phyloP scores from a whole-genome alignment of 1,140 invertebrate genomes.

The Macrobrachium rosenbergii region DNA sequence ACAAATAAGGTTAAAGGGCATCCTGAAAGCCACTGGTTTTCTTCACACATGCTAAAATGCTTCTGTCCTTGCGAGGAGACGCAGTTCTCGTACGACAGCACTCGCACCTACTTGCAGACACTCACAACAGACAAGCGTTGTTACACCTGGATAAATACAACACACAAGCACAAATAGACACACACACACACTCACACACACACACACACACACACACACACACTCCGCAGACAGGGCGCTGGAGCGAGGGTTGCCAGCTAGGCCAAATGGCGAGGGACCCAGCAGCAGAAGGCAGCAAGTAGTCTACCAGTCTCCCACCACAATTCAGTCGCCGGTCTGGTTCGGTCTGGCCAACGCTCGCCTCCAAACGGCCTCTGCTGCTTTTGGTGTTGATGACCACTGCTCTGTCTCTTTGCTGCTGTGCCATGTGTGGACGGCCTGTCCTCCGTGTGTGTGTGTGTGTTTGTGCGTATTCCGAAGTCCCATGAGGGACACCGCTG shows the following conservation, averaged over 20 bases:
- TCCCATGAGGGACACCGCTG: too few species aligned
- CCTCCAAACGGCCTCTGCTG: too few species aligned
- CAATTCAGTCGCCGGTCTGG: too few species aligned
- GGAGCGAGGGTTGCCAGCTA: neutral
- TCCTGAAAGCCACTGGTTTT: too few species aligned
- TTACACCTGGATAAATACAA: conserved; percentile 7
- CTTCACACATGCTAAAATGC: neutral
- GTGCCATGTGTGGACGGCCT: too few species aligned
- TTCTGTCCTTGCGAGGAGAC: neutral
- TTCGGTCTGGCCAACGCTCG: too few species aligned
- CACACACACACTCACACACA: conserved; percentile 47
- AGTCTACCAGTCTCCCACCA: too few species aligned
- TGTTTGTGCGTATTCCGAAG: too few species aligned
- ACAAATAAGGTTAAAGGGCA: too few species aligned
- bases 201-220: conserved; percentile 42
- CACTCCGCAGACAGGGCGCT: conserved; percentile 15
- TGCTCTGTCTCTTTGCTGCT: too few species aligned
- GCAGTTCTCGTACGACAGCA: neutral
- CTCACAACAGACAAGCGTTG: neutral
- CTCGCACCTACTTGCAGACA: neutral
- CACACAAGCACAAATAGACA: conserved; percentile 32
- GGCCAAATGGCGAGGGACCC: neutral
- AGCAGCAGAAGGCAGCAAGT: neutral
- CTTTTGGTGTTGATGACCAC: too few species aligned
- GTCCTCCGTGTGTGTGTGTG: too few species aligned